phyloP scores from a whole-genome alignment of 1,140 invertebrate species.

The Drosophila kikkawai region DNA sequence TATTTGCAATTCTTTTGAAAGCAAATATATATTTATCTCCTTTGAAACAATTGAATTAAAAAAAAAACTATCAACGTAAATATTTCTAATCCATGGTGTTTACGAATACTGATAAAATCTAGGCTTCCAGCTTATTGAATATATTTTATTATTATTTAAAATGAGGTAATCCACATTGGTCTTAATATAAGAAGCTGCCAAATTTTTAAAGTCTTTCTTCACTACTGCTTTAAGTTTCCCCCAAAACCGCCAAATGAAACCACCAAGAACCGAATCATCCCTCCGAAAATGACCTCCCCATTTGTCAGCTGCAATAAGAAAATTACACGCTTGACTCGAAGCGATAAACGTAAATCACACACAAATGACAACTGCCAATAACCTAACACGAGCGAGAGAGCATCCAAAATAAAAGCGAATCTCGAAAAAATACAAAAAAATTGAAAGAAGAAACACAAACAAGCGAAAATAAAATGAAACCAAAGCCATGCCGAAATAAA shows the following conservation, averaged over 20 bases:
- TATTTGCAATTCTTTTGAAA: background rate
- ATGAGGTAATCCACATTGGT: no score
- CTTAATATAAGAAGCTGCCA: background rate
- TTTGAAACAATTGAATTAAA: no score
- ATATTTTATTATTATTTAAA: no score
- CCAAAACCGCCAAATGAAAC: background rate
- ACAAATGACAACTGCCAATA: constrained; percentile 79
- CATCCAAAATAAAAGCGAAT: constrained; percentile 53
- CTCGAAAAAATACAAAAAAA: constrained; percentile 41
- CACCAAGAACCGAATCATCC: background rate
- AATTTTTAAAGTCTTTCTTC: background rate
- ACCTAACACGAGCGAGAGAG: constrained; percentile 47
- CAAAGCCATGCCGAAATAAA: constrained; percentile 12
- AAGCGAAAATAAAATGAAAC: constrained; percentile 25
- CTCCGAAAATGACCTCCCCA: constrained; percentile 6
- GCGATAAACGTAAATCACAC: constrained; percentile 79
- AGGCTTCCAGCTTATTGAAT: no score
- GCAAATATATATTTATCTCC: background rate
- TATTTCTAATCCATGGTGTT: no score
- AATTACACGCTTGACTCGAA: constrained; percentile 69
- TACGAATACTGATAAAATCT: no score
- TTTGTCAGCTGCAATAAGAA: constrained; percentile 44
- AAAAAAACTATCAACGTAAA: no score
- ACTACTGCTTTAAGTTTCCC: background rate
- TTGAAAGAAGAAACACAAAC: constrained; percentile 34